These are phyloP conservation scores for Megathymus violae DNA, from an alignment of 1,140 invertebrate genomes.

Conservation along the genomic window DNA sequence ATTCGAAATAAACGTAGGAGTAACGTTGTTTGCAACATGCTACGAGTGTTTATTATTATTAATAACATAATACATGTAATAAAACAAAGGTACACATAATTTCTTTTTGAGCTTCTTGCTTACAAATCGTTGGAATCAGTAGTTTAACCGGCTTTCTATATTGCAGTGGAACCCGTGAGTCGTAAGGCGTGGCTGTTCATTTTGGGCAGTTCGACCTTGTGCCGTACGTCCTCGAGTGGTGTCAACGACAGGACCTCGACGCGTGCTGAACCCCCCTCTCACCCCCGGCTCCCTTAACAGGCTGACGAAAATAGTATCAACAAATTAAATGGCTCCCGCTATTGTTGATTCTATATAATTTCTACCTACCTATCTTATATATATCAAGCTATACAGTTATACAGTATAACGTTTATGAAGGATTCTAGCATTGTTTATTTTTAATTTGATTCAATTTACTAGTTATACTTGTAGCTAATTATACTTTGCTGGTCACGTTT, in stretches of 20 bases:
- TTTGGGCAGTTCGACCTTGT: constrained; percentile 72
- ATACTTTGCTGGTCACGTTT: too few species aligned
- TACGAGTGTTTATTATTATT: too few species aligned
- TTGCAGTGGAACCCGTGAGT: constrained; percentile 6
- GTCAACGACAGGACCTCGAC: constrained; percentile 73
- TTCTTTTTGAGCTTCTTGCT: constrained; percentile 21
- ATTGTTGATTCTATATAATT: background rate
- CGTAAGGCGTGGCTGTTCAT: constrained; percentile 21
- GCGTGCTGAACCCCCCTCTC: constrained; percentile 49
- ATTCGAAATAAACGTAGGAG: too few species aligned
- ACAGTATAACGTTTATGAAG: too few species aligned
- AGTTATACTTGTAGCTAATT: too few species aligned
- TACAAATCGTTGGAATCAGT: constrained; percentile 12
- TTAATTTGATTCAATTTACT: too few species aligned
- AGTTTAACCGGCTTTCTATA: constrained; percentile 27
- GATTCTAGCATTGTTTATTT: too few species aligned
- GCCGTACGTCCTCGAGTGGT: constrained; percentile 64
- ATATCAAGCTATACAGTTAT: too few species aligned
- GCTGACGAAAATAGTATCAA: constrained; percentile 23
- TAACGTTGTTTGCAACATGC: too few species aligned
- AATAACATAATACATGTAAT: too few species aligned
- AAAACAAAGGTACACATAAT: background rate
- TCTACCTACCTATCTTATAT: too few species aligned
- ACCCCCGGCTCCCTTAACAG: constrained; percentile 19
- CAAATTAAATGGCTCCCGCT: constrained; percentile 2